phyloP scores from a whole-genome alignment of 2,113 vertebrate species.

The Xiphorhynchus elegans region DNA sequence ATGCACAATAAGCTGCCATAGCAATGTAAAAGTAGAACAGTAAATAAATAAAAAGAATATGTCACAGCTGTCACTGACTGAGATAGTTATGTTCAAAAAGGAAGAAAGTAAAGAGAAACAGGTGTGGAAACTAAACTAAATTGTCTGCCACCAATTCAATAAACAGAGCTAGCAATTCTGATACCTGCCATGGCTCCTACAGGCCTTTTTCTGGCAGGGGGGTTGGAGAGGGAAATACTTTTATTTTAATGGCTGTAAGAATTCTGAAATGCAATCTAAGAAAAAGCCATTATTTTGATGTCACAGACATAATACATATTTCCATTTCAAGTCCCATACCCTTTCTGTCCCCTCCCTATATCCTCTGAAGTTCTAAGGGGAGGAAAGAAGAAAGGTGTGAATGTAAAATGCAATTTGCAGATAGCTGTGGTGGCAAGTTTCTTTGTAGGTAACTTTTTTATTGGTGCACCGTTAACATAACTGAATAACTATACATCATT shows the following conservation, averaged over 20 bases:
- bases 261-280: not conserved
- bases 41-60: slow-evolving; percentile 34
- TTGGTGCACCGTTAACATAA: not conserved
- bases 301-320: not conserved
- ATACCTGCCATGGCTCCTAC: not conserved
- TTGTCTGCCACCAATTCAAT: not conserved
- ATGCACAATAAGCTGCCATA: not conserved
- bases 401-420: not conserved
- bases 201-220: not conserved
- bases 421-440: not conserved
- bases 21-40: slow-evolving; percentile 19
- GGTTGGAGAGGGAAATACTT: not conserved
- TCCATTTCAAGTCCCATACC: not conserved
- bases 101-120: not conserved
- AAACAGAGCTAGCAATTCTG: not conserved
- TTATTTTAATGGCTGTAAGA: not conserved
- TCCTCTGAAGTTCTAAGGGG: not conserved
- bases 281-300: not conserved
- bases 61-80: slow-evolving; percentile 10
- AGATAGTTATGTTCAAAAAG: slow-evolving; percentile 8
- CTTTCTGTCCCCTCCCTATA: not conserved
- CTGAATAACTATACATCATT: not conserved
- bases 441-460: not conserved
- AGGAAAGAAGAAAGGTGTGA: not conserved
- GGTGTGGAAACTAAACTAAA: not conserved